A percentile compares a stretch with the other conserved stretches of the same genome.
Evolutionary conservation across 2,113 vertebrate genomes (phyloP).

Genomic region (Sarotherodon lohbergeri): DNA sequence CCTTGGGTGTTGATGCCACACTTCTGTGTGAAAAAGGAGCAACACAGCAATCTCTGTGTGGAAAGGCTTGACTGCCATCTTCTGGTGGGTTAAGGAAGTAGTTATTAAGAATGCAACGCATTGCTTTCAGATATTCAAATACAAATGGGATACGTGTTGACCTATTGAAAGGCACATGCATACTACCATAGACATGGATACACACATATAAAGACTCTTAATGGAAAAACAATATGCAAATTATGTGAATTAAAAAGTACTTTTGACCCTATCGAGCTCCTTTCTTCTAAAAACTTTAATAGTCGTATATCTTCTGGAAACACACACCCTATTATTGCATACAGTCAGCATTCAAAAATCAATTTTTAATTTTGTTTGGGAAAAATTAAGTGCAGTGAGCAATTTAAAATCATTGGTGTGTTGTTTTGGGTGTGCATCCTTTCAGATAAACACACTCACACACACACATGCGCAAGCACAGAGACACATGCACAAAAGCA

Average conservation of each 20-base stretch:
- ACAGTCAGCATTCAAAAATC: conserved; percentile 52
- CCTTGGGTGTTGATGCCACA: not conserved
- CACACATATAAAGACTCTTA: not conserved
- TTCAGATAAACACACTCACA: not conserved
- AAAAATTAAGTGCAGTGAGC: conserved; percentile 27
- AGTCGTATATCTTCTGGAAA: not conserved
- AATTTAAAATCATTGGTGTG: conserved; percentile 20
- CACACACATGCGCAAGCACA: not conserved
- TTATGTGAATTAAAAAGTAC: not conserved
- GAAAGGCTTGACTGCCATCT: conserved; percentile 68
- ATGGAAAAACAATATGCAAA: not conserved
- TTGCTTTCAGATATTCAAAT: conserved; percentile 27
- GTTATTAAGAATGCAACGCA: conserved; percentile 12
- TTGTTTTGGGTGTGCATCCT: not conserved
- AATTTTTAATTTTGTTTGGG: conserved; percentile 62
- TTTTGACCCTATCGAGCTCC: not conserved
- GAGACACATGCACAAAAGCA: not conserved
- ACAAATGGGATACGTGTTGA: conserved; percentile 35
- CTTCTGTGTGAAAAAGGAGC: not conserved
- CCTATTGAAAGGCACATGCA: conserved; percentile 3
- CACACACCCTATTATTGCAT: conserved; percentile 5
- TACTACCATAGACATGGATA: not conserved
- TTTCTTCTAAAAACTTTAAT: not conserved
- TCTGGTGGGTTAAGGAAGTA: conserved; percentile 9
- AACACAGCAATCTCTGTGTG: not conserved